Evolutionary conservation across 1,140 invertebrate species (phyloP).

Genomic region (Euura lappo): DNA sequence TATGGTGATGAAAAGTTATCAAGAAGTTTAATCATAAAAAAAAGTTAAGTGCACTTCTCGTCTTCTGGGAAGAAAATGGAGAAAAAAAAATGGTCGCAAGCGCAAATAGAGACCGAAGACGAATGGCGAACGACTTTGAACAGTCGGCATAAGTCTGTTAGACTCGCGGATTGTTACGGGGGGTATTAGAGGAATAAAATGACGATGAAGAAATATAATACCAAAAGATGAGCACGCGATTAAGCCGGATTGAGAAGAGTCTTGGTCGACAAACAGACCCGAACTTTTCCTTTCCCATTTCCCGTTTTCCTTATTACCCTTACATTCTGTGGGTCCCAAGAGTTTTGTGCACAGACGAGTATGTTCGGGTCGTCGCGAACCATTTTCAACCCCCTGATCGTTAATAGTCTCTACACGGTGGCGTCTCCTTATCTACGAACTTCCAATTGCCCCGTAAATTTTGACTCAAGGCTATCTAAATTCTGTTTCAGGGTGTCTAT

Average conservation of each 20-base stretch:
- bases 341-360: not conserved
- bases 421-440: too few relatives aligned
- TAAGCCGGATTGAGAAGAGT: conserved; percentile 30
- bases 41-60: conserved; percentile 1
- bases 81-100: conserved; percentile 30
- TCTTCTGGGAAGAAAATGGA: conserved; percentile 24
- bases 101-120: conserved; percentile 22
- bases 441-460: too few relatives aligned
- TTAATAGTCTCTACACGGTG: too few relatives aligned
- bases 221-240: conserved; percentile 17
- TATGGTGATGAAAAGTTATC: conserved; percentile 2
- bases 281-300: conserved; percentile 22
- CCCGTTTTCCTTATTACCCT: not conserved
- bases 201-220: conserved; percentile 6
- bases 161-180: not conserved
- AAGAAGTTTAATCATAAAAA: conserved; percentile 5
- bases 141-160: conserved; percentile 1
- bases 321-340: conserved; percentile 7
- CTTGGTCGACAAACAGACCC: conserved; percentile 14
- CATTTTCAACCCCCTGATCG: not conserved
- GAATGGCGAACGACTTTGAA: conserved; percentile 23
- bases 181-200: not conserved
- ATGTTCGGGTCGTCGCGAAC: not conserved
- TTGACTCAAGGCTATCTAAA: conserved; percentile 21
- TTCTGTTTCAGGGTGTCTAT: conserved; percentile 78